These are phyloP conservation scores for Hedychridium roseum DNA, from an alignment of 2,888 invertebrate species.

Conservation along the genomic window DNA sequence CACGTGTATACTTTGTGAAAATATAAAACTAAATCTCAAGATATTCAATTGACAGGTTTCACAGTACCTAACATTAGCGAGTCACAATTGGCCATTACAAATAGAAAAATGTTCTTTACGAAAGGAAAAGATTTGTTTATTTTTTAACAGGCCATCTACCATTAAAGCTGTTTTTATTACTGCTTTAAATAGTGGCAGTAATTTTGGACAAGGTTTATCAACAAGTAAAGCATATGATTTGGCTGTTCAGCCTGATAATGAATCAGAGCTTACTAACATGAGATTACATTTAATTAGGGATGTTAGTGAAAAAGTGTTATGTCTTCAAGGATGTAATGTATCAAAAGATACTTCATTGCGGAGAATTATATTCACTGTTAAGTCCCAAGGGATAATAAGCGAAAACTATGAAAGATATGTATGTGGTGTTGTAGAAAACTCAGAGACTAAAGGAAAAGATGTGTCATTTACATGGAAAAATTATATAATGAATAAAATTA, in stretches of 20 bases:
- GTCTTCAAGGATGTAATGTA: slow-evolving; percentile 40
- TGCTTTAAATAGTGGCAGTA: slow-evolving; percentile 38
- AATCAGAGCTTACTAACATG: slow-evolving; percentile 54
- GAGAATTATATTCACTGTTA: slow-evolving; percentile 61
- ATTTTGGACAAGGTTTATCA: slow-evolving; percentile 49
- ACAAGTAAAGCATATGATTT: slow-evolving; percentile 32
- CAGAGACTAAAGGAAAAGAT: slow-evolving; percentile 67
- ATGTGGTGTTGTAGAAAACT: slow-evolving; percentile 72
- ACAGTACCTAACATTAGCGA: slow-evolving; percentile 61
- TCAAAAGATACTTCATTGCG: slow-evolving; percentile 50
- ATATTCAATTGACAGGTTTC: slow-evolving; percentile 36
- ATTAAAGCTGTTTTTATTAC: slow-evolving; percentile 49
- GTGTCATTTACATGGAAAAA: slow-evolving; percentile 63
- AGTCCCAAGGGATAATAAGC: slow-evolving; percentile 59
- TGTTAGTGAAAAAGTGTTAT: slow-evolving; percentile 58
- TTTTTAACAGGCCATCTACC: slow-evolving; percentile 64
- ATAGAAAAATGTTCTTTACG: slow-evolving; percentile 62
- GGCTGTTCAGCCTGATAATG: slow-evolving; percentile 39
- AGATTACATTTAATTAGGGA: slow-evolving; percentile 59
- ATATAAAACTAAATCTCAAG: not conserved
- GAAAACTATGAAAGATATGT: slow-evolving; percentile 53
- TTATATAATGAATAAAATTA: slow-evolving; percentile 58
- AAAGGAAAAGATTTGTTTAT: slow-evolving; percentile 66
- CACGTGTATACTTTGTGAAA: not conserved
- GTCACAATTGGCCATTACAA: slow-evolving; percentile 65